Conservation (phyloP, 2,888 invertebrate genomes). For the Dioctria linearis region DNA sequence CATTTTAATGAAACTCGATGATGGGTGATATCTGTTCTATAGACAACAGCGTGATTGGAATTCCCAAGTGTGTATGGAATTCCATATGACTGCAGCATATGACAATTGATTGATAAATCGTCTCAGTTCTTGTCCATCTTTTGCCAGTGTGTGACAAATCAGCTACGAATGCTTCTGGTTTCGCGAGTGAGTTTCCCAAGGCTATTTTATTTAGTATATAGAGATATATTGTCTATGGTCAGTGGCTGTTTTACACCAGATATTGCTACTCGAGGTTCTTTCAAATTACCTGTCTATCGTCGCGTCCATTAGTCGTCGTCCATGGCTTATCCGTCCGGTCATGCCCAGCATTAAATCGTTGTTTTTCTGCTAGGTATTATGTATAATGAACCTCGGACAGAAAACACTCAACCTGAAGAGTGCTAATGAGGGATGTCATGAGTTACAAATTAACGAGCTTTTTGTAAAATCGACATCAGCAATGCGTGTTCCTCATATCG, state of each 20-base stretch:
- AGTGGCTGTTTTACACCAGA: background rate
- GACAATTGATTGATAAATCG: slow-evolving; percentile 6
- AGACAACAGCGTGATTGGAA: background rate
- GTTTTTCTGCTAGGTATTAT: too few species aligned
- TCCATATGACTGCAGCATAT: background rate
- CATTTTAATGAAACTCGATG: background rate
- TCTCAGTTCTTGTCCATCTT: background rate
- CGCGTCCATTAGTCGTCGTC: too few species aligned
- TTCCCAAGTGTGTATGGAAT: background rate
- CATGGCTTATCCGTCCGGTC: background rate
- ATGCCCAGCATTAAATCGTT: too few species aligned
- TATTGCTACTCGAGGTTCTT: background rate
- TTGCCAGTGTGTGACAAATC: background rate
- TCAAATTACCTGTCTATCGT: background rate
- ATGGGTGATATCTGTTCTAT: background rate
- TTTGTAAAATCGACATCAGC: slow-evolving; percentile 21
- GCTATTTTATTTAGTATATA: too few species aligned
- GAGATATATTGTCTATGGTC: background rate
- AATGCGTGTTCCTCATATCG: background rate
- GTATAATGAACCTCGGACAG: background rate
- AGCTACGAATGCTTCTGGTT: background rate
- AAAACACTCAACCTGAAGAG: background rate
- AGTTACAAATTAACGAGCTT: slow-evolving; percentile 39
- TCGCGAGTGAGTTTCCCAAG: background rate
- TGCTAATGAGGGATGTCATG: slow-evolving; percentile 30